Evolutionary conservation across 2,888 invertebrate species (phyloP), one percentile per base, ranked within the genome.

Genomic region (Galeopsomyia nigrocyanea): DNA sequence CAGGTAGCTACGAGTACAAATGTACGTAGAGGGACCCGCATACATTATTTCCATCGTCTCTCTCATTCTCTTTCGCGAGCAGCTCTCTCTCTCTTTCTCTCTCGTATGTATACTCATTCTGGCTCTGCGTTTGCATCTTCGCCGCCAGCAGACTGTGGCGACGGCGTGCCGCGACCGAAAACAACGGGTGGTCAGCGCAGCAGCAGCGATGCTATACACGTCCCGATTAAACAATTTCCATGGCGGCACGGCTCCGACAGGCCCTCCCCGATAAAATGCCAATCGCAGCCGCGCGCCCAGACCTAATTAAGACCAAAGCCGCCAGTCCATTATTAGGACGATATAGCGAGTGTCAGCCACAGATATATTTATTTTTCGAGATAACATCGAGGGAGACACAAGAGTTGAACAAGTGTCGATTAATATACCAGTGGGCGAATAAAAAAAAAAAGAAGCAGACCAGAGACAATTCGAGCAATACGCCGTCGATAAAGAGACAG

Each of bases 1-100:
- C 82, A 82, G 82, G 82, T 82, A 82, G 81, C 81, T 75, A 75
- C 75, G 75, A 75, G 75, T 75, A 75, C 75, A 75, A 75, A 75
- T 72, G 75, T 75, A 75, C 65, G 68, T 67, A 72, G 68, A 64
- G 72, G 69, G 77, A 69, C 76, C 78, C 75, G 82, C 79, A 82
- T 82, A 79, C 70, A 80, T 81, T 75, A 75, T 74, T 64, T 61
- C 39, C 57, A 65, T 64, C 61, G 73, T 58, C 63, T 46, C 62
- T 67, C 50, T 67, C 64, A 57, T n/a, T 56, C 66, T 13, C 50
- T 55, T 55, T 57, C 66, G 55, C 21, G 14, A n/a, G n/a, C 22
- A 5, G n/a, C 19, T 61, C 60, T 39, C 58, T 58, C 58, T 39
- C n/a, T 58, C 58, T 61, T 21, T 17, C 47, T 39, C 47, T 21